phyloP scores from a whole-genome alignment of 2,797 vertebrate species.

The Morelia viridis region DNA sequence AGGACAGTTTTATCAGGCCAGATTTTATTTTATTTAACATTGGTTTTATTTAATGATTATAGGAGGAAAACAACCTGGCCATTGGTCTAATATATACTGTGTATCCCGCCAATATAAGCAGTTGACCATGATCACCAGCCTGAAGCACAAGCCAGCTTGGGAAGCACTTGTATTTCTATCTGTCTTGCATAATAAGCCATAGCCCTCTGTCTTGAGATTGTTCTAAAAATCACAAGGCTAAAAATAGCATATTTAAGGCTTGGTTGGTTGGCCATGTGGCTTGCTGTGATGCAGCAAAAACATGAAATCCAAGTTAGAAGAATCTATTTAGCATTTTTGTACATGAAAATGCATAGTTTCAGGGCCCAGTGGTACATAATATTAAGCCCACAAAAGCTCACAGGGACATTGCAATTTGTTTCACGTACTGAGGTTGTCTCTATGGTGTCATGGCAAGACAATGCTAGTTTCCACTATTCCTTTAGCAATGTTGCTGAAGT shows the following conservation, averaged over 20 bases:
- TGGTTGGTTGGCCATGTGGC: background rate
- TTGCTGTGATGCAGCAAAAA: background rate
- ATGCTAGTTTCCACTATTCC: background rate
- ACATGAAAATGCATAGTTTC: background rate
- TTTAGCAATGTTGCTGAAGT: background rate
- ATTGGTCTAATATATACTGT: background rate
- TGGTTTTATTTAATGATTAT: background rate
- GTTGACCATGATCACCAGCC: background rate
- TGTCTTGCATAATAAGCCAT: background rate
- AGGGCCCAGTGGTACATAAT: no score
- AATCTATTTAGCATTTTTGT: background rate
- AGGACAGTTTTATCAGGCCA: background rate
- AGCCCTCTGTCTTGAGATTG: background rate
- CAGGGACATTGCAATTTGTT: background rate
- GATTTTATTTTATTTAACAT: background rate
- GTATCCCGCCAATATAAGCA: background rate
- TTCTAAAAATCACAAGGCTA: background rate
- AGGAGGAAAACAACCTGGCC: background rate
- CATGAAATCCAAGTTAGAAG: background rate
- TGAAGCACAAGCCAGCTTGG: background rate
- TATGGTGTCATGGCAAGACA: background rate
- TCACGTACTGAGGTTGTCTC: background rate
- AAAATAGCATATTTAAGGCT: background rate
- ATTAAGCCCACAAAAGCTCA: background rate
- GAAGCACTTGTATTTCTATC: background rate